phyloP scores from a whole-genome alignment of 2,113 vertebrate species.

The Tiliqua scincoides region DNA sequence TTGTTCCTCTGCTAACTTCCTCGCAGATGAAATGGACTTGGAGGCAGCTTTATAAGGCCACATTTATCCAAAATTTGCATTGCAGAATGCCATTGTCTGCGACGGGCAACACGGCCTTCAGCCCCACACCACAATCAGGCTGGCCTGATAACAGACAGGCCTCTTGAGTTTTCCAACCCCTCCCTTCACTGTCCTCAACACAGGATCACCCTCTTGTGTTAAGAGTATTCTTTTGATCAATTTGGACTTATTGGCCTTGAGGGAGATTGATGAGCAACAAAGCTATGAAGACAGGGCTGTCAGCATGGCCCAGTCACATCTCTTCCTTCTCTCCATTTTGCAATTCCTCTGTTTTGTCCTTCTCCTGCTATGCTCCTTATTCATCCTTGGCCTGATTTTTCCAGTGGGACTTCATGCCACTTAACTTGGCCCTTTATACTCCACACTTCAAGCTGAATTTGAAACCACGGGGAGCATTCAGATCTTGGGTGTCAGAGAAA shows the following conservation, averaged over 20 bases:
- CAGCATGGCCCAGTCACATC: too few species aligned
- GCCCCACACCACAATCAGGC: too few species aligned
- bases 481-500: background rate
- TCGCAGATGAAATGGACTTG: background rate
- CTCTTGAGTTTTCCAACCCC: background rate
- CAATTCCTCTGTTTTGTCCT: background rate
- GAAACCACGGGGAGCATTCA: background rate
- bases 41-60: background rate
- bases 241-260: background rate
- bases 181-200: too few species aligned
- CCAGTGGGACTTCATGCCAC: background rate
- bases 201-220: background rate
- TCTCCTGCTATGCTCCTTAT: background rate
- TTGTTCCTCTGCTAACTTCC: too few species aligned
- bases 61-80: background rate
- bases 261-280: background rate
- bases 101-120: too few species aligned
- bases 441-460: background rate
- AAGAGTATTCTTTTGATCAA: background rate
- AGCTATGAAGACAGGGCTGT: accelerated
- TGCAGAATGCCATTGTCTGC: too few species aligned
- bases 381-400: background rate
- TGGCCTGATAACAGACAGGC: background rate
- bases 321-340: background rate
- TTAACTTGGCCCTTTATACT: background rate